Base-by-base conservation (phyloP, 1,140 invertebrate genomes). In the Drosophila trapezifrons region DNA sequence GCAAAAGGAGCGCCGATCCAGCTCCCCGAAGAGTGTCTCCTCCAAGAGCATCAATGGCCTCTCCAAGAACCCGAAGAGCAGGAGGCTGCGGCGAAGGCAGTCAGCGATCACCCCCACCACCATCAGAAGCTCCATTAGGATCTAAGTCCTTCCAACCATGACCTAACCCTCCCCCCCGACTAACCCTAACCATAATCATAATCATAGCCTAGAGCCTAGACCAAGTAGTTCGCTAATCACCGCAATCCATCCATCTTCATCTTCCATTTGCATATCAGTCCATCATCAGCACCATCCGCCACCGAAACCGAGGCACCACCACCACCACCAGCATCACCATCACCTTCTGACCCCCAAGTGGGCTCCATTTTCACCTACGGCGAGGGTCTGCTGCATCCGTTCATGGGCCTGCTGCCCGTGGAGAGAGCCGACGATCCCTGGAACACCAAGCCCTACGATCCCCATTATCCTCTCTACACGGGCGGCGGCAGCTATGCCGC, bases 401-500 rank as follows among this genome's bases (percentile, higher is more conserved):
- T 86, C 42, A 91, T 91, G 90, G 90, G 90, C n/a, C 54, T 91
- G 0, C 63, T 83, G 42, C 58, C 81, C 9, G 37, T 91, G 25
- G 65, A 57, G 15, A 65, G 70, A 7, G 57, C 77, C 4, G 63
- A 90, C 35, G 90, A 91, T 81, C 90, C 90, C 5, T 91, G 90
- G 90, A 60, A 59, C 15, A 46, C 60, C 45, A 85, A 83, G 35
- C 17, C 76, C 1, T 91, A 80, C 17, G 55, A 91, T 74, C 60
- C 56, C 0, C 78, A 90, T 10, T 35, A 76, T 58, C 58, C 90
- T 0, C 52, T 91, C 1, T 85, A 76, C 29, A 45, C 42, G 2
- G 80, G 90, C n/a, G 90, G 90, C 4, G 90, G 90, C 27, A 91
- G 90, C 57, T 91, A 83, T 49, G 90, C 84, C 15, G n/a, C 78